phyloP scores from a whole-genome alignment of 2,797 vertebrate genomes.

The Dermochelys coriacea region DNA sequence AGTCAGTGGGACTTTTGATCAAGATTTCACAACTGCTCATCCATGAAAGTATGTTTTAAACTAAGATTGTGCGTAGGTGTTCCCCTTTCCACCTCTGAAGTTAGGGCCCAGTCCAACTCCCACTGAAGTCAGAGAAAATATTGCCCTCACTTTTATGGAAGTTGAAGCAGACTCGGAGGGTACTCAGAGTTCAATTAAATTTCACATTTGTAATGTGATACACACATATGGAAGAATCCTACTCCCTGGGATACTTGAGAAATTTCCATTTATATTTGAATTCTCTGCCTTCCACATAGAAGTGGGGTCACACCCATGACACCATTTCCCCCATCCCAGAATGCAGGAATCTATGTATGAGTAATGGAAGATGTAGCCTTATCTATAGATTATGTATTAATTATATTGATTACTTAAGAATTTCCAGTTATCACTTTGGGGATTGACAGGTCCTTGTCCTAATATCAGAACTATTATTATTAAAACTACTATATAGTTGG shows the following conservation, averaged over 20 bases:
- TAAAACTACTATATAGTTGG: too few relatives aligned
- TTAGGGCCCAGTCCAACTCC: neutral
- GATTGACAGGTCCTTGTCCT: too few relatives aligned
- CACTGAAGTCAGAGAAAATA: neutral
- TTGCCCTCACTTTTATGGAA: neutral
- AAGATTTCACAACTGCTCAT: neutral
- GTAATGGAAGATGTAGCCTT: neutral
- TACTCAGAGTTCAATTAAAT: neutral
- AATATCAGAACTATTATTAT: too few relatives aligned
- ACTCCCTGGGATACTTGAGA: neutral
- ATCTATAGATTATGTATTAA: too few relatives aligned
- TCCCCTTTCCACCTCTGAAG: neutral
- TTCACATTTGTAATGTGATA: neutral
- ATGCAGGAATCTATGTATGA: neutral
- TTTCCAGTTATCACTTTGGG: too few relatives aligned
- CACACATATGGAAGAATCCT: neutral
- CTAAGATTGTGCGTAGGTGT: neutral
- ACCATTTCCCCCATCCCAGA: neutral
- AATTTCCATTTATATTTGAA: neutral
- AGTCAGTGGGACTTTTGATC: neutral
- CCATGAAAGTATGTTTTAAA: neutral
- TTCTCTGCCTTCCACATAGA: neutral
- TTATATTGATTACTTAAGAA: too few relatives aligned
- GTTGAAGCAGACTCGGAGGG: neutral
- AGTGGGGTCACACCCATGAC: neutral